Evolutionary conservation across 2,888 invertebrate species (phyloP), one percentile per base, ranked within the genome.

Genomic region (Callyntrura sp.): DNA sequence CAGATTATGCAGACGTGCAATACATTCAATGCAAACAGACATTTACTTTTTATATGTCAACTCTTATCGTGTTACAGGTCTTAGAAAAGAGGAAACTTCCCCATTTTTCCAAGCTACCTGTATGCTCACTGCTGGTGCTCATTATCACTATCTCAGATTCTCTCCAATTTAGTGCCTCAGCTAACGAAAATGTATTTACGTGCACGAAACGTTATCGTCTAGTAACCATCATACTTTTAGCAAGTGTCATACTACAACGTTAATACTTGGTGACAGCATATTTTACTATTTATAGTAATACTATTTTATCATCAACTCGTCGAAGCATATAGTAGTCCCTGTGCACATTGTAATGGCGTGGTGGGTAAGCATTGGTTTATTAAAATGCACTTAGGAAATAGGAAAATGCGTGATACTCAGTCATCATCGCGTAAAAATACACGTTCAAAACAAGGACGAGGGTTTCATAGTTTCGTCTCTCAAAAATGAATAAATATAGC

Each of bases 161-260:
- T 55, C 4, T 12, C 60, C 4, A 20, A 20, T 70, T 70, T 45
- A 70, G 43, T 45, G 11, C 2, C 4, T 0, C 73, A 20, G 48
- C 20, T 5, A 43, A 70, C n/a, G 45, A 70, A 70, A 51, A 82
- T 60, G 4, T 28, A 48, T 76, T 76, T 76, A 45, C 85, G 25
- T 85, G 76, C 85, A 76, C 23, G 25, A 70, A 78, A 60, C 28
- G 76, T 85, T 76, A 76, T 62, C 76, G 76, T 60, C 70, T 57
- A 73, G 57, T 85, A 73, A 85, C 57, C 84, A 73, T 73, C 70
- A 17, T 45, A 17, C n/a, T 35, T 35, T 35, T n/a, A n/a, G 5
- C n/a, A n/a, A n/a, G 45, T 45, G 70, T 45, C 0, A 14, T 70
- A 35, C 20, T 9, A 12, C 14, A 84, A 48, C 48, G 25, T 20